phyloP scores from a whole-genome alignment of 2,888 invertebrate genomes.

The Lepas anatifera region DNA sequence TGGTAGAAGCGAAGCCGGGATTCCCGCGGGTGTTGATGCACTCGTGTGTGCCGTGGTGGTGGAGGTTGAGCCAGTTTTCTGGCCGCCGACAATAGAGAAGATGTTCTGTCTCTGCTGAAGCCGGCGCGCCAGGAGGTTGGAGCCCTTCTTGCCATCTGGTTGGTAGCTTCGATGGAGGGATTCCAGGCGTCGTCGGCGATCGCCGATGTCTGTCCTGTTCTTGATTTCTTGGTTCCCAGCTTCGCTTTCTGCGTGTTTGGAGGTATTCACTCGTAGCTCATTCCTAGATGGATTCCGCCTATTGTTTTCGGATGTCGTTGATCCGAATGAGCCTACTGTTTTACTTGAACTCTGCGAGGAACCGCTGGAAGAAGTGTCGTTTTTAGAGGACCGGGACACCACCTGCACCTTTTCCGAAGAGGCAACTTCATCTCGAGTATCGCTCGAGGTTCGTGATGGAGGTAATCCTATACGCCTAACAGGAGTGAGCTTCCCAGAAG shows the following conservation, averaged over 20 bases:
- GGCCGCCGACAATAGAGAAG: not conserved
- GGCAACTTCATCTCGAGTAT: not conserved
- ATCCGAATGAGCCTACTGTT: no score
- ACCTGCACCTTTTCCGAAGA: no score
- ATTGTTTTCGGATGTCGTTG: no score
- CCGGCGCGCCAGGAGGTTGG: not conserved
- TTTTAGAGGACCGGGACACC: no score
- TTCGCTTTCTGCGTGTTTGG: no score
- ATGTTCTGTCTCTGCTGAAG: not conserved
- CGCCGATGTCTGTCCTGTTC: no score
- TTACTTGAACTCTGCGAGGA: no score
- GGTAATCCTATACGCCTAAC: not conserved
- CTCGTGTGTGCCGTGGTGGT: not conserved
- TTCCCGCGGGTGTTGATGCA: not conserved
- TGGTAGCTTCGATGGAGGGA: not conserved
- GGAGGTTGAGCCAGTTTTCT: not conserved
- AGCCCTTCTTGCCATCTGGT: not conserved
- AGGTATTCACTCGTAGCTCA: no score
- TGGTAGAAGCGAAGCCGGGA: not conserved
- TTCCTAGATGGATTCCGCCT: no score
- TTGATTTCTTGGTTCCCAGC: no score
- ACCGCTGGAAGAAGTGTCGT: no score
- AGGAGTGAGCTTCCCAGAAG: not conserved
- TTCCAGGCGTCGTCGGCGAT: not conserved
- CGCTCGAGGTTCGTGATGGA: not conserved